Evolutionary conservation across 2,888 invertebrate genomes (phyloP), one percentile per base, ranked within the genome.

Genomic region (Dasysyrphus albostriatus): DNA sequence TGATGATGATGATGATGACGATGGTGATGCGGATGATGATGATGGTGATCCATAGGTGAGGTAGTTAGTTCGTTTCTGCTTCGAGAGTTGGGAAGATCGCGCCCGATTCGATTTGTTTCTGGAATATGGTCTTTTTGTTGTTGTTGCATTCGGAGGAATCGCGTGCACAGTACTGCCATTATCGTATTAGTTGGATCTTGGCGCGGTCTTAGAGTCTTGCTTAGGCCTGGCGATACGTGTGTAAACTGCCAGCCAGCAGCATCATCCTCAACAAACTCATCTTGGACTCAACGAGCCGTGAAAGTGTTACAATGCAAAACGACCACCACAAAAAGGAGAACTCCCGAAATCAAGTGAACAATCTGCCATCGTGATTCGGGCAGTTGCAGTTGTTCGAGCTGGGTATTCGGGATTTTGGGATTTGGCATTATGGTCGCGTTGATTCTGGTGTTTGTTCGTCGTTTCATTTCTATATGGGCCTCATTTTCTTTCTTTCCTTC

Each of bases 251-350:
- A 82, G 81, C 61, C 76, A 69, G 73, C 79, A 80, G 79, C 79
- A 56, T 70, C 72, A 79, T 63, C 76, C 32, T 58, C 88, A 82
- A 87, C 78, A 74, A 81, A 83, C 83, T 83, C 81, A 88, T 79
- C 85, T 78, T 70, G 72, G 72, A 88, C 89, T 90, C 91, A 92
- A 92, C 92, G 92, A 92, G 90, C 92, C 92, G 91, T 92, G 92
- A 92, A 92, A 92, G 92, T 92, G 92, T 92, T 92, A 92, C 91
- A 92, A 91, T 92, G 91, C 90, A 90, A 84, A 84, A 88, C 76
- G 70, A 84, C 80, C 59, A 83, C 67, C 34, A 74, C 34, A 65
- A 8, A 49, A 37, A 49, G 74, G 56, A 75, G 75, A 83, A 72
- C 75, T 79, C 70, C 75, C 87, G 78, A 72, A 87, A 87, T 87